Base-by-base conservation (phyloP, 2,888 invertebrate species). In the Criorhina ranunculi region DNA sequence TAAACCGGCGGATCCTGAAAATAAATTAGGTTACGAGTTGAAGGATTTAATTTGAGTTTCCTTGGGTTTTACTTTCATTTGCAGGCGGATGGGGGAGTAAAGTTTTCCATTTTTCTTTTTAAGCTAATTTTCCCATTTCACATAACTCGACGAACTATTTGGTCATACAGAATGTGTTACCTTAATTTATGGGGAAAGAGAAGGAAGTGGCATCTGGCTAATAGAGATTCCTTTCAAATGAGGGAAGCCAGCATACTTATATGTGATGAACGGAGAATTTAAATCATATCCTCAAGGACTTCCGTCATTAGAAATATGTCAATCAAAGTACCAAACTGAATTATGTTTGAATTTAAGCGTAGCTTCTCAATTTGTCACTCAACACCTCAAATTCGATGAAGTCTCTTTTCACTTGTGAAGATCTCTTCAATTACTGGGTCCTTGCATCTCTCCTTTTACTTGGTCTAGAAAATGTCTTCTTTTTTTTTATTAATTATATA, bases 91-190 rank as follows among this genome's bases (percentile, higher is more conserved):
- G 29, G 15, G 0, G n/a, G 6, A 35, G 29, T 6, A 24, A 15
- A 33, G 24, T 57, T 37, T 49, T 42, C 44, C 44, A 24, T 64
- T 69, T 46, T 29, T 31, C 3, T 46, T 51, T 67, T 57, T 24
- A 15, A 8, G 15, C 8, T 8, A 66, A 59, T 17, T 24, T 55
- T 55, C 5, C 19, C 35, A 53, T 8, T 67, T 81, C 19, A 69
- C 51, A 66, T 77, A 70, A 77, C 66, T 82, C 59, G 44, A 59
- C 64, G 51, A 82, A 70, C 77, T 82, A 66, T 70, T 82, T 70
- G 59, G 53, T 66, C 51, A 64, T 64, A 53, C 9, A 44, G 81
- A 77, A 77, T 77, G 77, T 82, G 77, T 44, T 44, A 66, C 70
- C 77, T 77, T 59, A 82, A 72, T 70, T 82, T 53, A 77, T 66